These are phyloP conservation scores for Pandion haliaetus DNA, from an alignment of 2,113 vertebrate species.

Conservation along the genomic window DNA sequence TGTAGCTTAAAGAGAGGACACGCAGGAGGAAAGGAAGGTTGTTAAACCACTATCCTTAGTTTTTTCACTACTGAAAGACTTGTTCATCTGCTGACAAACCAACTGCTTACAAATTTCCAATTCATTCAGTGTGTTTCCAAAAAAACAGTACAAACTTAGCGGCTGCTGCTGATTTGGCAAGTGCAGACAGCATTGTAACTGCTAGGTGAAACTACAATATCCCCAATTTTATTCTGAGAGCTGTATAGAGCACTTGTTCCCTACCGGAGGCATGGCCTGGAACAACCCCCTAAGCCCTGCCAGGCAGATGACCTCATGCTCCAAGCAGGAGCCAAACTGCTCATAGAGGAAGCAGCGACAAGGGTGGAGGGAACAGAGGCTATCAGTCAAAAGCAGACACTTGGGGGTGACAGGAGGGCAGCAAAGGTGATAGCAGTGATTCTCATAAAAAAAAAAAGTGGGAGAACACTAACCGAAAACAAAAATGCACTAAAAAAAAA, in stretches of 20 bases:
- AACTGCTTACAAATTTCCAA: background rate
- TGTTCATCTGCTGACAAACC: background rate
- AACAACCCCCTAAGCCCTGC: background rate
- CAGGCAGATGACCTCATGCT: background rate
- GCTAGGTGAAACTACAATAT: background rate
- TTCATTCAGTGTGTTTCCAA: background rate
- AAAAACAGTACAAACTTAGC: background rate
- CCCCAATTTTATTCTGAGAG: background rate
- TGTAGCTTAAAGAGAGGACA: background rate
- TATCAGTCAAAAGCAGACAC: background rate
- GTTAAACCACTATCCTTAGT: accelerated
- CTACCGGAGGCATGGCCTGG: background rate
- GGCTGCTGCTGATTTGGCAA: background rate
- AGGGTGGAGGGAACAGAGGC: background rate
- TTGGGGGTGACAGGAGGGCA: background rate
- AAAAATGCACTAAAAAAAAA: background rate
- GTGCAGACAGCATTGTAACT: background rate
- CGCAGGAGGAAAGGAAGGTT: accelerated
- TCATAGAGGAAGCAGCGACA: accelerated
- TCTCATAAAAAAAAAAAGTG: background rate
- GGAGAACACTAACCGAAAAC: background rate
- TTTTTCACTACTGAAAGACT: background rate
- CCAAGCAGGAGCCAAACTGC: background rate
- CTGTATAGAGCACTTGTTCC: background rate
- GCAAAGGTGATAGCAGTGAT: background rate